Conservation (phyloP, 1,140 invertebrate genomes). For the Hycleus cichorii region DNA sequence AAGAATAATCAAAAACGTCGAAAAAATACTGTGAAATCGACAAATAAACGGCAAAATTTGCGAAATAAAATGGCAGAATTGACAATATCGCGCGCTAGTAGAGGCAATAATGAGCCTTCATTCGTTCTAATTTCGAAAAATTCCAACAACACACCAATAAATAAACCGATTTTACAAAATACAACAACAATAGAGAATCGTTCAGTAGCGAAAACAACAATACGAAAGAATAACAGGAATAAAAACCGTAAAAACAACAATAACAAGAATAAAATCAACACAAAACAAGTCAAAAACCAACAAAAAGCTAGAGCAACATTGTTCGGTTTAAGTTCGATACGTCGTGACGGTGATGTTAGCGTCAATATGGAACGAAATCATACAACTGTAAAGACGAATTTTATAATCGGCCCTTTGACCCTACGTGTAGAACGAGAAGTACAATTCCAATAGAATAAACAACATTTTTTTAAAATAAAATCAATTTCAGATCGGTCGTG, state of each 20-base stretch:
- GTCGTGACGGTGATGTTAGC: conserved; percentile 66
- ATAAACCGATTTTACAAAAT: no score
- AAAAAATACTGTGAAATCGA: conserved; percentile 31
- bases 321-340: conserved; percentile 67
- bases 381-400: conserved; percentile 73
- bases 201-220: conserved; percentile 15
- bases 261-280: conserved; percentile 41
- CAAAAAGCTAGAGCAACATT: conserved; percentile 66
- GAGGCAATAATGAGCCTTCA: conserved; percentile 28
- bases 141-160: conserved; percentile 6
- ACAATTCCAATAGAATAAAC: conserved; percentile 16
- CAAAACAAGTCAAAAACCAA: conserved; percentile 44
- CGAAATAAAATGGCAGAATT: conserved; percentile 30
- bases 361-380: conserved; percentile 70
- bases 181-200: conserved; percentile 10
- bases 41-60: neutral
- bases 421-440: conserved; percentile 76
- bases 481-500: conserved; percentile 57
- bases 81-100: neutral
- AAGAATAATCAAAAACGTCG: conserved; percentile 21
- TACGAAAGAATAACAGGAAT: conserved; percentile 43
- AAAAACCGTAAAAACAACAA: conserved; percentile 40
- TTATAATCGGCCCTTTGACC: conserved; percentile 67
- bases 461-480: neutral
- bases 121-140: conserved; percentile 37